Base-by-base conservation (phyloP, 2,113 vertebrate genomes). In the Carollia perspicillata region DNA sequence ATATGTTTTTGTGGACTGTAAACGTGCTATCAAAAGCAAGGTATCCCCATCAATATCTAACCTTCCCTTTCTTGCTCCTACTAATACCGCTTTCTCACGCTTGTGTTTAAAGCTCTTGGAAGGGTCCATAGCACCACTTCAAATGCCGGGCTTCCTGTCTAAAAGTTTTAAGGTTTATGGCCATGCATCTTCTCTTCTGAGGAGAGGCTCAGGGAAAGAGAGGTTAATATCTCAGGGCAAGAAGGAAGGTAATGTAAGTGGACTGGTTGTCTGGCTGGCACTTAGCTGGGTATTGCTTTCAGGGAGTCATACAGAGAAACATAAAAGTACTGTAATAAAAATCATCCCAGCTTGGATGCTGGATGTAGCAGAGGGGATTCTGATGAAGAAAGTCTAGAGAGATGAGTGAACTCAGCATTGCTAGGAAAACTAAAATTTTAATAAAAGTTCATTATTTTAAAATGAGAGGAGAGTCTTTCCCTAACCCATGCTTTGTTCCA, bases 401-500 rank as follows among this genome's bases (percentile, higher is more conserved):
- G 66, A 33, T 3, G 17, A 81, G 9, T 30, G 6, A 90, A n/a
- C 11, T 84, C 71, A 78, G 5, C 68, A 28, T 26, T 55, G 13
- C 66, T 88, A 81, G 26, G 47, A 72, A 47, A 95, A 95, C 37
- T 93, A 65, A 55, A 79, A 90, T 84, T 95, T 33, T 75, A 94
- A 88, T 84, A 49, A 81, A 90, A 44, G 1, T 0, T 33, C 16
- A 69, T 84, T 91, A 40, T 60, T 71, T 75, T 89, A 60, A 93
- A 81, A 49, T 49, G 13, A 68, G 6, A 12, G 58, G 58, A 60
- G 44, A 10, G 30, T 72, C 4, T 83, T 80, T 60, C 9, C 37
- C 23, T 37, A 55, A 63, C 2, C 22, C 40, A 16, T 51, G 30
- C 4, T 60, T 84, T 84, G 14, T 55, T 95, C 14, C 63, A 87